Base-by-base conservation (phyloP, 2,888 invertebrate genomes). In the Caenorhabditis auriculariae region DNA sequence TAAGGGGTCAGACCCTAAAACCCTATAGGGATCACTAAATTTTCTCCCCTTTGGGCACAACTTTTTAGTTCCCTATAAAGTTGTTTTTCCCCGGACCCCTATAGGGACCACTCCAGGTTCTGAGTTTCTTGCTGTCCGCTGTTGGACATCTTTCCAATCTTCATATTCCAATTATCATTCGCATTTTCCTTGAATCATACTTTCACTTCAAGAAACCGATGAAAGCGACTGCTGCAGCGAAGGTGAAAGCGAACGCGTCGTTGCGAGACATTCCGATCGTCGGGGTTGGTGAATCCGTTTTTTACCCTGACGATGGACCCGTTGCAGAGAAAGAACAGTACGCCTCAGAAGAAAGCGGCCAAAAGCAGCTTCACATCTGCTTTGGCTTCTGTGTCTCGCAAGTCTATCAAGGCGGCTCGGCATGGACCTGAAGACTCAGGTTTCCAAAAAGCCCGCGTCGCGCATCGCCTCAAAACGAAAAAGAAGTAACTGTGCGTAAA, bases 281-380 rank as follows among this genome's bases (percentile, higher is more conserved):
- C 9, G 47, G 50, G 6, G 49, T 19, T n/a, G 7, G 15, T n/a
- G 5, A 24, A 17, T 47, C 4, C 9, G 38, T 17, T 42, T 42
- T 42, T 21, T 52, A 19, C 42, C 47, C 27, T 41, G 51, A 27
- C 35, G 12, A 42, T 45, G 32, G 19, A 27, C 7, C 39, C 47
- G 26, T 32, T 24, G 23, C 50, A 50, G 23, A 17, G 7, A 17
- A 58, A 58, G 48, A 47, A 39, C 6, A 28, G 39, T 1, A 48
- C 17, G 27, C 23, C 35, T n/a, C 12, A n/a, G n/a, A n/a, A 27
- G 21, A 9, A 21, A 7, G 47, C 28, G 17, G 44, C 28, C 3
- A 59, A 54, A 29, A 54, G 54, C 35, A 72, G 74, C 26, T 78
- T 76, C 67, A 74, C 76, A 6, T 62, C 66, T 19, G 70, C 76